phyloP scores from a whole-genome alignment of 2,797 vertebrate genomes.

The Paramormyrops hopkinsi region DNA sequence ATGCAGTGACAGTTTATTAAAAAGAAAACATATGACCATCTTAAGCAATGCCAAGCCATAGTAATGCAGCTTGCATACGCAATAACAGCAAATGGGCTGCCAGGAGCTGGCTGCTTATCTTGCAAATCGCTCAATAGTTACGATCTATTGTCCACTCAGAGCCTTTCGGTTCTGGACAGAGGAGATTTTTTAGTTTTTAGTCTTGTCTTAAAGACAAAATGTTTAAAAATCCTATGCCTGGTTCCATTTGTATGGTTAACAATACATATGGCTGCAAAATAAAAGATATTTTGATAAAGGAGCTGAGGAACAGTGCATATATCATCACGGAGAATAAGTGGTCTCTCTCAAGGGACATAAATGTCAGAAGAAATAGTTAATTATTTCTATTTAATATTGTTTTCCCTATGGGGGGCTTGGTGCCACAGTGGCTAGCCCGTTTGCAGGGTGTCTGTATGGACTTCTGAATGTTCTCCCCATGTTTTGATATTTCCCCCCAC shows the following conservation, averaged over 20 bases:
- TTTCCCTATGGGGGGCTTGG: not conserved
- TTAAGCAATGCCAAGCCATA: not conserved
- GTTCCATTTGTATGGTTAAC: not conserved
- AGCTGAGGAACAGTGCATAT: not conserved
- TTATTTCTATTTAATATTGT: not conserved
- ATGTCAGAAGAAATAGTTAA: not conserved
- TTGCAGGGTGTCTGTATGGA: not conserved
- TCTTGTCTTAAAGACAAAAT: not conserved
- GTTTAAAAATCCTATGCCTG: not conserved
- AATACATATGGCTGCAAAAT: not conserved
- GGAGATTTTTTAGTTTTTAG: not conserved
- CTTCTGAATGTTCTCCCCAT: not conserved
- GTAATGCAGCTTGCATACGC: not conserved
- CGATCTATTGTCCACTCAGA: not conserved
- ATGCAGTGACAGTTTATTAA: not conserved
- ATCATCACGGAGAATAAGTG: not conserved
- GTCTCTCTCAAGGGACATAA: not conserved
- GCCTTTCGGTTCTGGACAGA: not conserved
- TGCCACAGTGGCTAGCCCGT: not conserved
- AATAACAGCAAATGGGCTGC: not conserved
- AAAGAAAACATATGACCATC: not conserved
- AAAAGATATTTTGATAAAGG: not conserved
- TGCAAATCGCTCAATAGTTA: not conserved
- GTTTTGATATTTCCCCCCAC: not conserved
- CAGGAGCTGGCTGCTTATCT: not conserved